Evolutionary conservation across 2,797 vertebrate species (phyloP).

Genomic region (Sebastes iracundus): DNA sequence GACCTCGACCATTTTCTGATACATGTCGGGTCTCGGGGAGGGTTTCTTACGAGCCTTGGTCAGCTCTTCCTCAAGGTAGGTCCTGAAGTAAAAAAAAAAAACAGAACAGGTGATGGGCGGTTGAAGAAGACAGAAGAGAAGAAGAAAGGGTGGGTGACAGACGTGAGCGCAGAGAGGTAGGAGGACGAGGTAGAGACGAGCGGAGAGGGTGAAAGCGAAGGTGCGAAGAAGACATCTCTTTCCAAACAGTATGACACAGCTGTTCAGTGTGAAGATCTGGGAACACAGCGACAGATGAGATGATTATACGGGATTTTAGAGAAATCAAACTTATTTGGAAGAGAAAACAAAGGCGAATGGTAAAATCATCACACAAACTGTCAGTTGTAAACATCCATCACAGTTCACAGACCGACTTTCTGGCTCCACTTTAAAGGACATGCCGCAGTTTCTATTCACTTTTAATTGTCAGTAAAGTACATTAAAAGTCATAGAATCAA

Average conservation of each 20-base stretch:
- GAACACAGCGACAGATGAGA: not conserved
- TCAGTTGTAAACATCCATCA: not conserved
- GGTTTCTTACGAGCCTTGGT: constrained; percentile 97
- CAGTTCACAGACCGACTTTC: not conserved
- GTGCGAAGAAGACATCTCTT: constrained; percentile 9
- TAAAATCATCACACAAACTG: not conserved
- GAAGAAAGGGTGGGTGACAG: not conserved
- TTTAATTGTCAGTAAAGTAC: not conserved
- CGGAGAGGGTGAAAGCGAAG: not conserved
- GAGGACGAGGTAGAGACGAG: not conserved
- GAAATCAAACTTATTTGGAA: not conserved
- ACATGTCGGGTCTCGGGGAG: constrained; percentile 97
- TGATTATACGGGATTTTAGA: not conserved
- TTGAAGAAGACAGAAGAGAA: not conserved
- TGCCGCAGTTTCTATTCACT: not conserved
- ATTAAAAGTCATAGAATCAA: no score
- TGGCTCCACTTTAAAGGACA: not conserved
- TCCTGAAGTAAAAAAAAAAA: constrained; percentile 75
- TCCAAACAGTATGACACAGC: constrained; percentile 8
- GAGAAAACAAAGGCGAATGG: not conserved
- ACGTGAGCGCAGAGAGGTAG: not conserved
- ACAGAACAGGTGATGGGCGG: not conserved
- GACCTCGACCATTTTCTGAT: constrained; percentile 97
- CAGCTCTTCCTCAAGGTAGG: constrained; percentile 96
- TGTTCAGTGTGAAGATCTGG: not conserved